Evolutionary conservation across 2,113 vertebrate genomes (phyloP).

Genomic region (Ochotona princeps): DNA sequence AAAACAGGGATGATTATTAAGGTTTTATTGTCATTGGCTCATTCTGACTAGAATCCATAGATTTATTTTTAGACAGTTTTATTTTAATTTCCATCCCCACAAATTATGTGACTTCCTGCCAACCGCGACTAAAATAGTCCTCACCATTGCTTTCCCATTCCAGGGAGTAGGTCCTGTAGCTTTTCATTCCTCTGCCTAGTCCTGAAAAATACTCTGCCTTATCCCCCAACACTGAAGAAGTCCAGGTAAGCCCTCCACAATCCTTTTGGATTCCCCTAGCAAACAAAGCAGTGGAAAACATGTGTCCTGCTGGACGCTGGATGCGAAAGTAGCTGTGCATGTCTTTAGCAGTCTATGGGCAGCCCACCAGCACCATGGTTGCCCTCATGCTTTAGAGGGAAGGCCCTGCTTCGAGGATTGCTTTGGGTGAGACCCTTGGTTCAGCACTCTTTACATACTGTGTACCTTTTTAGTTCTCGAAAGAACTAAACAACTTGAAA

Average conservation of each 20-base stretch:
- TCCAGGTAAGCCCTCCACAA: background rate
- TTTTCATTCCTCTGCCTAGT: constrained; percentile 47
- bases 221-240: background rate
- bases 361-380: background rate
- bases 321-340: background rate
- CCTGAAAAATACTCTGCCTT: constrained; percentile 39
- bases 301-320: background rate
- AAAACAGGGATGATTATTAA: constrained; percentile 58
- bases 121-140: constrained; percentile 74
- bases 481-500: background rate
- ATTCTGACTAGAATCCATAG: constrained; percentile 64
- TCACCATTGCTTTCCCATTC: constrained; percentile 73
- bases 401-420: background rate
- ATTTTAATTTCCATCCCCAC: constrained; percentile 74
- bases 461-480: background rate
- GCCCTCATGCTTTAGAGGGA: background rate
- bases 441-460: background rate
- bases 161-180: constrained; percentile 42
- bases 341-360: background rate
- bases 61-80: constrained; percentile 76
- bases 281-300: too few species aligned
- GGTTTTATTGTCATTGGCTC: constrained; percentile 73
- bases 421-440: background rate
- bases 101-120: constrained; percentile 79
- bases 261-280: background rate